Conservation (phyloP, 2,888 invertebrate species). For the Ecdyonurus torrentis region DNA sequence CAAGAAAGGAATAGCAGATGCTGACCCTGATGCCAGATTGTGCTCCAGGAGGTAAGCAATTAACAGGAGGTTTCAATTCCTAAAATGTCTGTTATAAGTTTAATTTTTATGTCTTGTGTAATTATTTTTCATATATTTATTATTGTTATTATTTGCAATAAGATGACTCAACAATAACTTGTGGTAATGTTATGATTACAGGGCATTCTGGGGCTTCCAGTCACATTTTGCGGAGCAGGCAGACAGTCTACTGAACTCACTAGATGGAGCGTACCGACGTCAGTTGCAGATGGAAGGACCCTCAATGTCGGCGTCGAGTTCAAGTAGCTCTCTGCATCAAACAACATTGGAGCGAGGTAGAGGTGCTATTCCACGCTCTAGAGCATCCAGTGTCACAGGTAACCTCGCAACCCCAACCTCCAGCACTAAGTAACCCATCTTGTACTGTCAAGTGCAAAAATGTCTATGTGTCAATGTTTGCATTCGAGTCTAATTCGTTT, state of each 20-base stretch:
- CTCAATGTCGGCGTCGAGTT: conserved; percentile 17
- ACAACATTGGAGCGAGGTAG: not conserved
- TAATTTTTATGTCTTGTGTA: conserved; percentile 7
- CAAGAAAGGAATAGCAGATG: conserved; percentile 76
- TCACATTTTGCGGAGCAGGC: conserved; percentile 84
- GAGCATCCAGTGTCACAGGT: conserved; percentile 24
- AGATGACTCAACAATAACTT: no score
- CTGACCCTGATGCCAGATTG: conserved; percentile 76
- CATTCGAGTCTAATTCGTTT: no score
- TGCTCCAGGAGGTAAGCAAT: conserved; percentile 65
- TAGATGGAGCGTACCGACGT: conserved; percentile 63
- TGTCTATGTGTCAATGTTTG: no score
- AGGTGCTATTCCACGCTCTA: conserved; percentile 3
- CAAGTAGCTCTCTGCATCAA: conserved; percentile 11
- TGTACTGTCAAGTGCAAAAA: no score
- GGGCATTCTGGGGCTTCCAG: conserved; percentile 81
- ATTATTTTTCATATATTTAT: conserved; percentile 1
- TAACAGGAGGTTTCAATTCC: no score
- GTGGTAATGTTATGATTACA: conserved; percentile 26
- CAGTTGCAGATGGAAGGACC: conserved; percentile 38
- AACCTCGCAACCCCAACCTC: no score
- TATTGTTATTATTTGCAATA: no score
- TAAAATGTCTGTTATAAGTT: no score
- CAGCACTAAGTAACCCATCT: no score
- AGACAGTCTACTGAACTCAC: conserved; percentile 59